Conservation (phyloP, 1,140 invertebrate genomes). For the Plodia interpunctella region DNA sequence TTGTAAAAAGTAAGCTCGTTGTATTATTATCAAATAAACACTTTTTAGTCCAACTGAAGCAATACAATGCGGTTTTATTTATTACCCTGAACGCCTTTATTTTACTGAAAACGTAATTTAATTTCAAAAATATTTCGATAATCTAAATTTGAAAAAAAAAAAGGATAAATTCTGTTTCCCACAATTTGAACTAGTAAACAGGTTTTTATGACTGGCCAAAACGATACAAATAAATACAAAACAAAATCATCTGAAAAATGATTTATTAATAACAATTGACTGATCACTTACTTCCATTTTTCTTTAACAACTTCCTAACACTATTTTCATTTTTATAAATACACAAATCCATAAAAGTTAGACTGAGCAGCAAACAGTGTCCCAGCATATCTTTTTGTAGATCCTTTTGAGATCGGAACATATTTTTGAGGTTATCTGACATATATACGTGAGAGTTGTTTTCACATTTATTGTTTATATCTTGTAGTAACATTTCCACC, state of each 20-base stretch:
- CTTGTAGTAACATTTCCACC: conserved; percentile 51
- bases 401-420: conserved; percentile 51
- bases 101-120: no score
- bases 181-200: no score
- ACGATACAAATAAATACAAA: no score
- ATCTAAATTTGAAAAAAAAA: no score
- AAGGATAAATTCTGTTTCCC: no score
- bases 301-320: conserved; percentile 41
- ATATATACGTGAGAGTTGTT: conserved; percentile 39
- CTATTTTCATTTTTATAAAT: conserved; percentile 59
- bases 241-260: conserved; percentile 40
- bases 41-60: conserved; percentile 77
- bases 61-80: conserved; percentile 69
- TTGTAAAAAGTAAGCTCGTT: conserved; percentile 77
- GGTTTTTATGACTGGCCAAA: no score
- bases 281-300: conserved; percentile 25
- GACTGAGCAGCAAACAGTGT: conserved; percentile 53
- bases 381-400: conserved; percentile 65
- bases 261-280: conserved; percentile 33
- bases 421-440: conserved; percentile 32
- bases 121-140: no score
- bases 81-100: neutral
- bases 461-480: conserved; percentile 12
- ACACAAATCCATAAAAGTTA: conserved; percentile 73
- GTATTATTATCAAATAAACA: conserved; percentile 77